A percentile compares a stretch with the other conserved stretches of the same genome.
phyloP scores from a whole-genome alignment of 1,140 invertebrate species.

The Eueides isabella region DNA sequence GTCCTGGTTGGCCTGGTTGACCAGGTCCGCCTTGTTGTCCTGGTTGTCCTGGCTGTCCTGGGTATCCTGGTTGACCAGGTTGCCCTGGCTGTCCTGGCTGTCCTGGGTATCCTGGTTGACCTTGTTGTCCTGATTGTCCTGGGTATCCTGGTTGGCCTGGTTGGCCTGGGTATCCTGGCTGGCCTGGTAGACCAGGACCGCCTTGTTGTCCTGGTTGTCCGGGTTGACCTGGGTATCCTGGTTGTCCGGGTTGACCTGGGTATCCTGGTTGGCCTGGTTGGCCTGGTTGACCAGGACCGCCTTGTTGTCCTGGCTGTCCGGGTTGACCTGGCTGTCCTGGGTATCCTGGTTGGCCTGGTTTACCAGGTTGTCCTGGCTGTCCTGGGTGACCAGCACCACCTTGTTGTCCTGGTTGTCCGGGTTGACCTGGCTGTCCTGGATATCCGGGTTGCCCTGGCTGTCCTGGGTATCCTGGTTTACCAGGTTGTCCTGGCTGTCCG shows the following conservation, averaged over 20 bases:
- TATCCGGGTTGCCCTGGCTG: too few relatives aligned
- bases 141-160: constrained; percentile 37
- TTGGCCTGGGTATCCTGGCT: constrained; percentile 43
- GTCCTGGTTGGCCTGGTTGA: constrained; percentile 41
- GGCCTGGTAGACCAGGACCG: too few relatives aligned
- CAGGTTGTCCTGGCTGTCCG: too few relatives aligned
- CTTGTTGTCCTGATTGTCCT: constrained; percentile 38
- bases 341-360: constrained; percentile 37
- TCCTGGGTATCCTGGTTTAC: too few relatives aligned
- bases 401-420: too few relatives aligned
- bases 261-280: constrained; percentile 44
- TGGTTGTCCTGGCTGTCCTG: constrained; percentile 34
- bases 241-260: too few relatives aligned
- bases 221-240: too few relatives aligned
- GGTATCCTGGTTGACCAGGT: constrained; percentile 44
- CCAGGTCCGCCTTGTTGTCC: constrained; percentile 41
- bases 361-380: too few relatives aligned
- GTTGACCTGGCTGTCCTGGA: too few relatives aligned
- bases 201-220: too few relatives aligned
- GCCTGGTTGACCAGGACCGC: constrained; percentile 36
- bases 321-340: constrained; percentile 34
- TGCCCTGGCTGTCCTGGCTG: constrained; percentile 42
- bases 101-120: constrained; percentile 51
- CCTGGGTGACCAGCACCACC: too few relatives aligned
- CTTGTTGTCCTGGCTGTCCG: constrained; percentile 35